phyloP scores from a whole-genome alignment of 1,140 invertebrate species.

The Cryptotermes secundus region DNA sequence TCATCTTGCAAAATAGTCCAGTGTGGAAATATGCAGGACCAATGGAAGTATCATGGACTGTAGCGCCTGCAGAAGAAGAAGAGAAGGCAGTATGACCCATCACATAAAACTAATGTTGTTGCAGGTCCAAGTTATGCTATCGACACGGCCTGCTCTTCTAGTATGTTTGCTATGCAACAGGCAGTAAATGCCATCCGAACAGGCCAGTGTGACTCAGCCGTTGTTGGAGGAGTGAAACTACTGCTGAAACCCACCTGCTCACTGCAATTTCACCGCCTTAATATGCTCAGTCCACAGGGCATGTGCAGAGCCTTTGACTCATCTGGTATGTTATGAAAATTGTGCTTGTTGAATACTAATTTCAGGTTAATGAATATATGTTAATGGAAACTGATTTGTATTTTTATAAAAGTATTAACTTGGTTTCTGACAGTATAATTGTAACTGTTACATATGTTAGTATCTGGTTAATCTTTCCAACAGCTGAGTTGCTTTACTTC shows the following conservation, averaged over 20 bases:
- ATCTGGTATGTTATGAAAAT: slow-evolving; percentile 55
- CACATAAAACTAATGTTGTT: no score
- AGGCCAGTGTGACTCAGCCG: slow-evolving; percentile 88
- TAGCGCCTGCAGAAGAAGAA: no score
- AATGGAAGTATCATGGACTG: no score
- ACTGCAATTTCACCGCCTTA: slow-evolving; percentile 88
- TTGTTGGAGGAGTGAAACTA: slow-evolving; percentile 80
- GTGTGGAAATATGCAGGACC: no score
- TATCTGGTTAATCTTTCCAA: no score
- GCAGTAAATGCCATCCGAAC: slow-evolving; percentile 78
- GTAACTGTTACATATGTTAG: no score
- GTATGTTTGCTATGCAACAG: slow-evolving; percentile 83
- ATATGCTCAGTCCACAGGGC: slow-evolving; percentile 88
- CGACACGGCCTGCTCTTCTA: slow-evolving; percentile 95
- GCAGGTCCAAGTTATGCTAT: slow-evolving; percentile 86
- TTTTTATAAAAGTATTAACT: no score
- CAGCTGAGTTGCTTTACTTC: no score
- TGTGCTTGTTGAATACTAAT: not conserved
- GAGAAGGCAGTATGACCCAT: no score
- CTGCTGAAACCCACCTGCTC: slow-evolving; percentile 84
- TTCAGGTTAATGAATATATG: not conserved
- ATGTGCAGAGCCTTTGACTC: slow-evolving; percentile 92
- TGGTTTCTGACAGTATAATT: no score
- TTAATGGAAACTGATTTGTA: no score
- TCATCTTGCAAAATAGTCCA: no score